phyloP scores from a whole-genome alignment of 2,888 invertebrate genomes.

The Scaptomyza reducta region DNA sequence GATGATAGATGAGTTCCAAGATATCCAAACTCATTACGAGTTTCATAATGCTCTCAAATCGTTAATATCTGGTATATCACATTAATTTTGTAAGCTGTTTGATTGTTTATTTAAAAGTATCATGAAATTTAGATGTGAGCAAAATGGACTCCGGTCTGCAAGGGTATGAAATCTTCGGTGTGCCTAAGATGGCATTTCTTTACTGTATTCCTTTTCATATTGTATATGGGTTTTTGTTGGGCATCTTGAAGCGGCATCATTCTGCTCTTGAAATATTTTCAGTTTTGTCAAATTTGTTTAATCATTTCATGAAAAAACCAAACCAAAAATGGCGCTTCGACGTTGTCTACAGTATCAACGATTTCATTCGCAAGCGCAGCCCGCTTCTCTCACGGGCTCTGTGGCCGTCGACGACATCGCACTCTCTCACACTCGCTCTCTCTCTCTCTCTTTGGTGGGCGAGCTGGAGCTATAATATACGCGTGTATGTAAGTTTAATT shows the following conservation, averaged over 20 bases:
- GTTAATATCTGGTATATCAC: not conserved
- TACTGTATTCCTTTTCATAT: conserved; percentile 4
- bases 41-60: not conserved
- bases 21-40: not conserved
- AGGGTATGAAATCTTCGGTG: not conserved
- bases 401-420: conserved; percentile 7
- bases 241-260: conserved; percentile 36
- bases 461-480: conserved; percentile 5
- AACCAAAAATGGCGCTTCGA: conserved; percentile 19
- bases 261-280: conserved; percentile 21
- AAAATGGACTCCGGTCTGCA: not conserved
- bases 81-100: not conserved
- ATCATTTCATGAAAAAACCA: conserved; percentile 1
- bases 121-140: not conserved
- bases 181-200: not conserved
- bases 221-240: conserved; percentile 15
- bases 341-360: conserved; percentile 14
- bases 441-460: not conserved
- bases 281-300: not conserved
- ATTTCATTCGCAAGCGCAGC: conserved; percentile 10
- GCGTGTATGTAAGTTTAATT: conserved; percentile 1
- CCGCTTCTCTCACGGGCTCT: conserved; percentile 16
- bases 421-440: conserved; percentile 6
- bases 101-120: not conserved
- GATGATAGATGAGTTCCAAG: not conserved